Evolutionary conservation across 2,113 vertebrate genomes (phyloP).

Genomic region (Xiphias gladius): DNA sequence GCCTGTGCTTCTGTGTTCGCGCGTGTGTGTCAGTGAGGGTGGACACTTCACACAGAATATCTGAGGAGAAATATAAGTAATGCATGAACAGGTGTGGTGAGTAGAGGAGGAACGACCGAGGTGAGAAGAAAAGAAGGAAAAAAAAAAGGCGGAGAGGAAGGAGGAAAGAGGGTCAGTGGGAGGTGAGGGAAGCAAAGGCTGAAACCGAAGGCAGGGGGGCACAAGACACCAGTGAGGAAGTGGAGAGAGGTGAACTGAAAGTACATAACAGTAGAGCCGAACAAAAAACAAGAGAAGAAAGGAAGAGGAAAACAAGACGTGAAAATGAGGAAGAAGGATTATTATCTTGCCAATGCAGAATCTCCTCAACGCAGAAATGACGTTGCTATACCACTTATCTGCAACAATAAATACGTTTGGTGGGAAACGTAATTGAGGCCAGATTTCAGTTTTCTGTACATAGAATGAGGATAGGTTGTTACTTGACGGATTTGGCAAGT

Average conservation of each 20-base stretch:
- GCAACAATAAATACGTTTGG: not conserved
- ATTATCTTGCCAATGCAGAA: not conserved
- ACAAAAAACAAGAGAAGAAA: not conserved
- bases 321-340: not conserved
- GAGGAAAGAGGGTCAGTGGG: slow-evolving; percentile 4
- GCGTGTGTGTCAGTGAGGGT: slow-evolving; percentile 3
- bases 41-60: slow-evolving; percentile 73
- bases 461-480: too few species aligned
- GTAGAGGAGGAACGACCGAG: slow-evolving; percentile 14
- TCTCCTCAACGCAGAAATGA: not conserved
- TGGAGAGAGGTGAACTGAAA: not conserved
- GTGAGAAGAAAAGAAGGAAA: not conserved
- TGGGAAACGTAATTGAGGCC: not conserved
- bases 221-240: not conserved
- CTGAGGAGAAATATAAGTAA: slow-evolving; percentile 70
- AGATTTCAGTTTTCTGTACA: too few species aligned
- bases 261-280: not conserved
- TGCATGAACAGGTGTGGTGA: slow-evolving; percentile 68
- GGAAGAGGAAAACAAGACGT: not conserved
- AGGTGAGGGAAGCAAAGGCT: slow-evolving; percentile 11
- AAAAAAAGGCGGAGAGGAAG: slow-evolving; percentile 9
- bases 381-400: not conserved
- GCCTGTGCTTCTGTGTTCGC: slow-evolving; percentile 1
- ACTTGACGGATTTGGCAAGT: too few species aligned
- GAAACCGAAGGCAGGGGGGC: slow-evolving; percentile 1